Conservation (phyloP, 2,113 vertebrate genomes). For the Pan troglodytes region NHGRI_mPanTro3-v2.1_pri NC_072407.2:38947501-38948000, state of each 20-base stretch:
- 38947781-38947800: neutral
- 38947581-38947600: neutral
- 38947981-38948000: neutral
- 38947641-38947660: neutral
- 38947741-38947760: neutral
- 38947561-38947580: neutral
- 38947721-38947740: neutral
- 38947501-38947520: neutral
- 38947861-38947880: neutral
- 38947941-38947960: constrained; percentile 1
- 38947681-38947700: neutral
- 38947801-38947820: neutral
- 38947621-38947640: neutral
- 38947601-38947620: constrained; percentile 11
- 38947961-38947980: neutral
- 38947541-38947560: neutral
- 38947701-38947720: neutral
- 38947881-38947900: constrained; percentile 15
- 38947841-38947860: neutral
- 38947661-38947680: neutral
- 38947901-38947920: neutral
- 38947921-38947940: neutral
- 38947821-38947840: neutral
- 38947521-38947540: neutral
- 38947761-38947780: neutral